Base-by-base conservation (phyloP, 35 echinoderm and acorn worm genomes). In the Ptychodera flava region DNA sequence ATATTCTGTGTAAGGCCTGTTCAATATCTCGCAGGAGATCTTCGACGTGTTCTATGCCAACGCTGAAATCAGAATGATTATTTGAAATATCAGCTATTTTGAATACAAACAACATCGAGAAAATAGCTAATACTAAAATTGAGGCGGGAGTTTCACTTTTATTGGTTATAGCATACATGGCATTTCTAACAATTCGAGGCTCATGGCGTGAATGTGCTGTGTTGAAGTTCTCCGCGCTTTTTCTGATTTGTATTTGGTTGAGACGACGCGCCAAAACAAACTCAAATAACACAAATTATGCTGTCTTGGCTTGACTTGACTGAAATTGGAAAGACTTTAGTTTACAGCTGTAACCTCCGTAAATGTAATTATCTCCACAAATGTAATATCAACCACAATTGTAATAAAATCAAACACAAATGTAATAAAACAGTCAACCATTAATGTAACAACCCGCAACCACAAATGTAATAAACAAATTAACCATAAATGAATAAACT, bases 31-130 rank as follows among this genome's bases (percentile, higher is more conserved):
- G 36, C 22, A 94, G 82, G 10, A 97, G 77, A 82, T 97, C 95
- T 76, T 90, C 92, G 0, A 83, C 83, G 86, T 97, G 78, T 82
- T 97, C 95, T 28, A 97, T 89, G 16, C 95, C 95, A 90, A 97
- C 92, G 90, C 95, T 97, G 89, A 80, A 88, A 94, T 38, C 31
- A 78, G 29, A 87, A 35, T n/a, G n/a, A n/a, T n/a, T n/a, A n/a
- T n/a, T n/a, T n/a, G 86, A 77, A 81, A 15, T 28, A 81, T 15
- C 16, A 81, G 14, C 14, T 16, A 81, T 31, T 16, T 16, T 81
- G 31, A 32, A 81, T 81, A 81, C 14, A 15, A 81, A 81, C 79
- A 16, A 81, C 15, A 28, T 81, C 16, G 16, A 22, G 16, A 14
- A 81, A 28, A 32, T 16, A 81, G 14, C 16, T 14, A 16, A 28